A percentile compares a stretch with the other conserved stretches of the same genome.
Evolutionary conservation across 2,797 vertebrate genomes (phyloP).

Genomic region (Ptychadena robeensis): DNA sequence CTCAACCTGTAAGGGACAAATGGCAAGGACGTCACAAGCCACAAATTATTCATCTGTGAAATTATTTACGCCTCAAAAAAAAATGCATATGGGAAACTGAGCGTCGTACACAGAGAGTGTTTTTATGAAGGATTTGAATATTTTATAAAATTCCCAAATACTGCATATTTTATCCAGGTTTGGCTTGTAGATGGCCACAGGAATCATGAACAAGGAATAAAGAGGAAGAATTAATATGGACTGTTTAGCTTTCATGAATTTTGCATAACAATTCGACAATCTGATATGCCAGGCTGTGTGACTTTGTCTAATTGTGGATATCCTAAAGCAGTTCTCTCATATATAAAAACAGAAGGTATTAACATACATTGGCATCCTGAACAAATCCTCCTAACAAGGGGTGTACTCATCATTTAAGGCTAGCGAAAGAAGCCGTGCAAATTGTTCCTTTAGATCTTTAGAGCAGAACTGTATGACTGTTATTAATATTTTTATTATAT

Average conservation of each 20-base stretch:
- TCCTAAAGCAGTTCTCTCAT: not conserved
- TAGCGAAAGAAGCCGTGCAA: too few species aligned
- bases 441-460: too few species aligned
- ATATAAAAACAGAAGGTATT: not conserved
- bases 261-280: not conserved
- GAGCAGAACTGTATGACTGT: too few species aligned
- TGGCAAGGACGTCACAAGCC: not conserved
- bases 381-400: not conserved
- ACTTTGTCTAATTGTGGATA: not conserved
- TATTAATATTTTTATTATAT: too few species aligned
- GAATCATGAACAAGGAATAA: not conserved
- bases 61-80: conserved; percentile 24
- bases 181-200: not conserved
- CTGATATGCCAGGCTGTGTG: not conserved
- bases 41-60: conserved; percentile 42
- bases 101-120: not conserved
- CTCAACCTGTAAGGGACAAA: not conserved
- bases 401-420: not conserved
- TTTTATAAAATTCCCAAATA: conserved; percentile 22
- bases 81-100: not conserved
- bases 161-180: conserved; percentile 9
- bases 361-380: not conserved
- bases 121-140: not conserved
- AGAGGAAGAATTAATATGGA: not conserved
- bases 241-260: not conserved